Conservation (phyloP, 2,888 invertebrate species). For the Pyralis farinalis region DNA sequence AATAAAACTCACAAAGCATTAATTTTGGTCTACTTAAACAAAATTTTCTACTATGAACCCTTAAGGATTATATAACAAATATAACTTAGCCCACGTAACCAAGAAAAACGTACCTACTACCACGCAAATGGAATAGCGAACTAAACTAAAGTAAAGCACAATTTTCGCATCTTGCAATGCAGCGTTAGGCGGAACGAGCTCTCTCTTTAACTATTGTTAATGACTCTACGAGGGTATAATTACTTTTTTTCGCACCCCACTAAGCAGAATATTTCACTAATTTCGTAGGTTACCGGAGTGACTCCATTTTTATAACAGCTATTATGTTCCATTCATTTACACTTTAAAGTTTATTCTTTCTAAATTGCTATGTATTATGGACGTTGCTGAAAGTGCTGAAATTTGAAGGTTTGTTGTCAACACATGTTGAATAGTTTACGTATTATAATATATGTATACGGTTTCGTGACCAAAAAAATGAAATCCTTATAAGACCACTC, state of each 20-base stretch:
- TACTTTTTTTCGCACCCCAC: conserved; percentile 64
- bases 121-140: conserved; percentile 1
- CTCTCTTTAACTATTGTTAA: conserved; percentile 68
- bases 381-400: no score
- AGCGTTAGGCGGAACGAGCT: conserved; percentile 28
- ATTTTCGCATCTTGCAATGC: conserved; percentile 20
- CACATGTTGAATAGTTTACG: no score
- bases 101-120: conserved; percentile 6
- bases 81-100: conserved; percentile 8
- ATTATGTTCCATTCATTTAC: no score
- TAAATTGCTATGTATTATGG: no score
- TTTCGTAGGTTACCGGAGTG: conserved; percentile 26
- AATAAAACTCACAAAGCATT: no score
- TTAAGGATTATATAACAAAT: conserved; percentile 5
- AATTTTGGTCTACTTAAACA: background rate
- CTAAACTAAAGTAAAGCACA: conserved; percentile 18
- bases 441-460: no score
- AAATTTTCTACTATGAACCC: background rate
- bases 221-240: conserved; percentile 71
- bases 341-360: no score
- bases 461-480: no score
- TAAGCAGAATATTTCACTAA: conserved; percentile 69
- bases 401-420: no score
- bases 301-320: no score
- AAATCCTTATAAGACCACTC: no score